phyloP scores from a whole-genome alignment of 2,113 vertebrate genomes.

The Dicaeum eximium region DNA sequence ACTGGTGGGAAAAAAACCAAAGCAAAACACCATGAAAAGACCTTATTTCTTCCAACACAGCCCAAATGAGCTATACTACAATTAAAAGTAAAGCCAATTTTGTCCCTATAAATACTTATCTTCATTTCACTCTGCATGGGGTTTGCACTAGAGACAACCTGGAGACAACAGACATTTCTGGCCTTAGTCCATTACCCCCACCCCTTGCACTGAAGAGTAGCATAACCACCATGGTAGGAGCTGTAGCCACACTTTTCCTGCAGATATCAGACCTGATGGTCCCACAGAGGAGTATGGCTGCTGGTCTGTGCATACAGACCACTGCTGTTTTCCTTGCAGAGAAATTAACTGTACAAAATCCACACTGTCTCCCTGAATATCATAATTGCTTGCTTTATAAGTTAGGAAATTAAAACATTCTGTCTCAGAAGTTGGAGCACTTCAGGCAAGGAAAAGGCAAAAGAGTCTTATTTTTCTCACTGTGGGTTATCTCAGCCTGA shows the following conservation, averaged over 20 bases:
- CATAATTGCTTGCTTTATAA: conserved; percentile 5
- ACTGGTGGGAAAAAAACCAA: background rate
- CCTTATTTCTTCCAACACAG: background rate
- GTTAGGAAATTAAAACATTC: conserved; percentile 19
- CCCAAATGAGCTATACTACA: background rate
- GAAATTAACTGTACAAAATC: background rate
- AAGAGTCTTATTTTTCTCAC: background rate
- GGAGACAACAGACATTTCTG: background rate
- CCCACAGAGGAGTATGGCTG: background rate
- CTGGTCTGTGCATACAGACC: background rate
- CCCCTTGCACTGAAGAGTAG: no score
- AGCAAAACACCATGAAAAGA: background rate
- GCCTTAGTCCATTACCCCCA: background rate
- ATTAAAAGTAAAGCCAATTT: background rate
- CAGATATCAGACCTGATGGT: background rate
- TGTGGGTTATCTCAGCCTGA: conserved; percentile 1
- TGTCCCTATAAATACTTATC: background rate
- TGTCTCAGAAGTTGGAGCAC: background rate
- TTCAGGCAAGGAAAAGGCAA: background rate
- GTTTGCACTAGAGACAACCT: background rate
- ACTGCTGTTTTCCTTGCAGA: background rate
- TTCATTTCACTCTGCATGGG: background rate
- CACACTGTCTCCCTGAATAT: background rate
- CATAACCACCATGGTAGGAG: background rate
- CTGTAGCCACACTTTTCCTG: background rate